Evolutionary conservation across 2,797 vertebrate genomes (phyloP).

Genomic region (Alcedo quadribrachys): DNA sequence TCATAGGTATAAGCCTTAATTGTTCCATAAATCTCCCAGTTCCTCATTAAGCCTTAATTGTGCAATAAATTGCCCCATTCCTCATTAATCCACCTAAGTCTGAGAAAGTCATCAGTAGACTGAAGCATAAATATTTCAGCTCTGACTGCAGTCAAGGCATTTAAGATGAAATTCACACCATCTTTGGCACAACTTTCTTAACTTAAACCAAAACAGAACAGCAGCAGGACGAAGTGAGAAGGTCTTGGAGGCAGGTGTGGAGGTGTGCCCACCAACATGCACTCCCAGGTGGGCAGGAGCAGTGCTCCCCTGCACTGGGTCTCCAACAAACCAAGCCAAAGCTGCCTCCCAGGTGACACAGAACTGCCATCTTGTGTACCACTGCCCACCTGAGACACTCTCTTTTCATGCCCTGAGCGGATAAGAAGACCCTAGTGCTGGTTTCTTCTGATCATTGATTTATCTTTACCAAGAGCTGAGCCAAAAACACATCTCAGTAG

Average conservation of each 20-base stretch:
- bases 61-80: background rate
- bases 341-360: fast-evolving
- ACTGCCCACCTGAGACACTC: fast-evolving
- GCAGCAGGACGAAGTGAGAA: too few species aligned
- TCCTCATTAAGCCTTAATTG: background rate
- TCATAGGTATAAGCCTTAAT: background rate
- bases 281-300: too few species aligned
- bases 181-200: background rate
- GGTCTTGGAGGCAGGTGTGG: fast-evolving
- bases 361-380: conserved; percentile 7
- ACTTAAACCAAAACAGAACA: too few species aligned
- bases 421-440: background rate
- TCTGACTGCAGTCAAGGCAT: background rate
- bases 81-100: background rate
- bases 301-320: background rate
- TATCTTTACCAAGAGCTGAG: background rate
- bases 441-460: background rate
- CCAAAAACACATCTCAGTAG: background rate
- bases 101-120: background rate
- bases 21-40: background rate
- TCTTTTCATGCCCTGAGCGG: background rate
- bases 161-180: fast-evolving
- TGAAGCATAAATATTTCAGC: background rate
- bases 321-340: background rate
- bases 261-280: fast-evolving